Percentiles rank a stretch among this genome's conserved stretches.
Evolutionary conservation across 1,140 invertebrate species (phyloP).

Genomic region (Goniozus legneri): DNA sequence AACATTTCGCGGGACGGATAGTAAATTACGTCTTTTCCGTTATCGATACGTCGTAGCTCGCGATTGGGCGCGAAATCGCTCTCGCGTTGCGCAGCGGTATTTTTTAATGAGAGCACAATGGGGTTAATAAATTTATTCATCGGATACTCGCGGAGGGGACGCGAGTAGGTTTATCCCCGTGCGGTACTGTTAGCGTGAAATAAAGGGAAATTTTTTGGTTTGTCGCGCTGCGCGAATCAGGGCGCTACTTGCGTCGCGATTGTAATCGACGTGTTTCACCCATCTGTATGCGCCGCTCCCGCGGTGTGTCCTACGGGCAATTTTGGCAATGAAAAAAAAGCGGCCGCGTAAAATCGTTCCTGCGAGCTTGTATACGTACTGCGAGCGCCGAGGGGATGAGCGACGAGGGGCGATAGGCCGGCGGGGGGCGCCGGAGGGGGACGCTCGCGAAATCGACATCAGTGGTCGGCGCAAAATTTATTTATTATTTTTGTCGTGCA

Average conservation of each 20-base stretch:
- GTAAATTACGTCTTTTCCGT: too few relatives aligned
- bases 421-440: constrained; percentile 7
- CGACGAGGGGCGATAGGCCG: constrained; percentile 9
- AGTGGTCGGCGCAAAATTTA: constrained; percentile 50
- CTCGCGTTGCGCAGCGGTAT: too few relatives aligned
- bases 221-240: background rate
- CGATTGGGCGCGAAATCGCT: too few relatives aligned
- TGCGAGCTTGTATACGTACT: background rate
- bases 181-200: too few relatives aligned
- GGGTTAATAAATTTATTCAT: too few relatives aligned
- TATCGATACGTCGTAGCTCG: too few relatives aligned
- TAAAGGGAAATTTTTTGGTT: too few relatives aligned
- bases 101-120: too few relatives aligned
- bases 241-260: background rate
- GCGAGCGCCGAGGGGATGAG: background rate
- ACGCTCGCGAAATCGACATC: constrained; percentile 46
- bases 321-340: constrained; percentile 23
- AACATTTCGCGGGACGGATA: too few relatives aligned
- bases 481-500: constrained; percentile 55
- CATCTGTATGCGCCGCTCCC: constrained; percentile 7
- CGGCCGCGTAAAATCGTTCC: background rate
- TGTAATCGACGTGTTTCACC: constrained; percentile 20
- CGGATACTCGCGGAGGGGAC: too few relatives aligned
- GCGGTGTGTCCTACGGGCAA: constrained; percentile 13
- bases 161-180: too few relatives aligned